Evolutionary conservation across 2,888 invertebrate genomes (phyloP).

Genomic region (Ctena decussata): DNA sequence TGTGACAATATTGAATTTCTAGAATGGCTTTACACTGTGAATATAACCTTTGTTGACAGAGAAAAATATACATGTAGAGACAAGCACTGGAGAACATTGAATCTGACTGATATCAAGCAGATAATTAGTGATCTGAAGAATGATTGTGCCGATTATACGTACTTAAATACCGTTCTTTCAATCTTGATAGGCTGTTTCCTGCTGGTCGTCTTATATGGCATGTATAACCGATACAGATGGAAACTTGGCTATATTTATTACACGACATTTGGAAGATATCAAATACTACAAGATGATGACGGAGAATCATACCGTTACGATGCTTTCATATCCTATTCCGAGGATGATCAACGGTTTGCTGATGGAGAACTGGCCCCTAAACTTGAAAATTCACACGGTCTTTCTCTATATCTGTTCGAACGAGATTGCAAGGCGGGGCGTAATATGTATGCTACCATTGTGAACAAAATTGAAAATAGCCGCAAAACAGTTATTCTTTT

Average conservation of each 20-base stretch:
- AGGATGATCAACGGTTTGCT: constrained; percentile 39
- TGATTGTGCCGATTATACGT: constrained; percentile 16
- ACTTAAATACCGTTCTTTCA: constrained; percentile 12
- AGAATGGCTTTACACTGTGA: constrained; percentile 23
- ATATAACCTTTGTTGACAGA: constrained; percentile 3
- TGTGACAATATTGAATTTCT: constrained; percentile 37
- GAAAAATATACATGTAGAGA: constrained; percentile 20
- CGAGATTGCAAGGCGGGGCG: constrained; percentile 69
- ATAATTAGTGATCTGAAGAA: constrained; percentile 3
- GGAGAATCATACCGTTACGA: constrained; percentile 31
- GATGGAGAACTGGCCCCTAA: constrained; percentile 16
- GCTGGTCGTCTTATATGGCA: constrained; percentile 27
- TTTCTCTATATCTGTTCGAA: constrained; percentile 68
- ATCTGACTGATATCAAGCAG: not conserved
- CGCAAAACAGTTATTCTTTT: constrained; percentile 67
- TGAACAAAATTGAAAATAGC: constrained; percentile 65
- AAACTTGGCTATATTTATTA: constrained; percentile 56
- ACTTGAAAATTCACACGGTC: constrained; percentile 29
- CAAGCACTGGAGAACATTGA: not conserved
- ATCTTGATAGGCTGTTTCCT: constrained; percentile 31
- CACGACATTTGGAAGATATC: constrained; percentile 35
- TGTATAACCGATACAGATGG: constrained; percentile 59
- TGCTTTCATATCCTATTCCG: constrained; percentile 53
- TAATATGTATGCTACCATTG: constrained; percentile 67
- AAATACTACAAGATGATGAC: not conserved